Percentiles rank a stretch among this genome's conserved stretches.
Evolutionary conservation across 2,888 invertebrate species (phyloP).

Genomic region (Rotaria sp.): DNA sequence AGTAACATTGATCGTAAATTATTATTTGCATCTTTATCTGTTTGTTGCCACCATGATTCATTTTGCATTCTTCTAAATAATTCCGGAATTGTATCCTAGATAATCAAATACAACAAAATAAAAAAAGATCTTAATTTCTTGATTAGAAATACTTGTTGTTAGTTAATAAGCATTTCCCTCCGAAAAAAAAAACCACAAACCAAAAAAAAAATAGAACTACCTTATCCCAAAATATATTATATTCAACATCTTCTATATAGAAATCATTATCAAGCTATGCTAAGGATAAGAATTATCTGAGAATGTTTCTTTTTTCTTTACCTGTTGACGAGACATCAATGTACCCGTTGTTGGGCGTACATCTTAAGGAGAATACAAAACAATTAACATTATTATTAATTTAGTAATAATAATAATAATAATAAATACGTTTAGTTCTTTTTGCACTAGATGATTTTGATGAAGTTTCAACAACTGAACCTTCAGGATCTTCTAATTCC

Average conservation of each 20-base stretch:
- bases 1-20: background rate
- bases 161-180: no score
- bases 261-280: no score
- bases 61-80: background rate
- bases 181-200: no score
- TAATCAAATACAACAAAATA: background rate
- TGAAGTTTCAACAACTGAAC: background rate
- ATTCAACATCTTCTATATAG: no score
- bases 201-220: no score
- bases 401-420: no score
- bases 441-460: background rate
- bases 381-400: no score
- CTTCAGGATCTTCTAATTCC: background rate
- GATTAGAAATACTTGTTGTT: no score
- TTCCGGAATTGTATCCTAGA: background rate
- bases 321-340: background rate
- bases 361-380: no score
- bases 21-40: background rate
- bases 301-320: background rate
- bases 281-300: background rate
- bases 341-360: background rate
- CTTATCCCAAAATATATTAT: no score
- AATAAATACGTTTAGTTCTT: background rate
- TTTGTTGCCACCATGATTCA: background rate
- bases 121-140: no score